These are phyloP conservation scores for Allacma fusca DNA, from an alignment of 2,888 invertebrate genomes.

Conservation along the genomic window DNA sequence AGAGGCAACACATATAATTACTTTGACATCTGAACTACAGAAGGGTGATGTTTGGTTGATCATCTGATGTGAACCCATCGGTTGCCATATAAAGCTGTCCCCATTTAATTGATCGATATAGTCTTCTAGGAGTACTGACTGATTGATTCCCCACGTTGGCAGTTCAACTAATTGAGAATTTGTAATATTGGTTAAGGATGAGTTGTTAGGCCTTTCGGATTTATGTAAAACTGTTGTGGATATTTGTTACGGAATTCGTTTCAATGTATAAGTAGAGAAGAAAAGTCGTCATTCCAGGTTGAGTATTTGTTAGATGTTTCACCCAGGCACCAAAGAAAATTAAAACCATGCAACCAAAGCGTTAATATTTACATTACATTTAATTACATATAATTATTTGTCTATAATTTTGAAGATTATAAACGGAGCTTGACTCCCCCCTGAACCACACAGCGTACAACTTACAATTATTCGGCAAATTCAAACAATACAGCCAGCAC, in stretches of 20 bases:
- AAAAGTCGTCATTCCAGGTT: neutral
- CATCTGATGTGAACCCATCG: conserved; percentile 33
- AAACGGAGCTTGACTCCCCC: too few relatives aligned
- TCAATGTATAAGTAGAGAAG: neutral
- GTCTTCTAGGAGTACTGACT: conserved; percentile 56
- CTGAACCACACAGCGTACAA: too few relatives aligned
- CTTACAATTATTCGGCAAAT: too few relatives aligned
- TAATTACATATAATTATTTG: too few relatives aligned
- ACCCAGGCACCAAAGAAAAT: conserved; percentile 8
- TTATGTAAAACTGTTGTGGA: too few relatives aligned
- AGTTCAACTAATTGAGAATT: conserved; percentile 54
- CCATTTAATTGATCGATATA: conserved; percentile 56
- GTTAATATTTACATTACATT: neutral
- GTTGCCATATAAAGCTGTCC: conserved; percentile 55
- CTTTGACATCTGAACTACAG: conserved; percentile 55
- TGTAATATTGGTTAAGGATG: conserved; percentile 1
- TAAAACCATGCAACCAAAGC: conserved; percentile 12
- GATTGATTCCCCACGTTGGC: conserved; percentile 58
- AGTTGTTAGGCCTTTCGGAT: neutral
- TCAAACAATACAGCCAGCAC: too few relatives aligned
- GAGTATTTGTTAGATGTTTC: conserved; percentile 1
- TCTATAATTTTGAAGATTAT: too few relatives aligned
- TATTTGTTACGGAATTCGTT: too few relatives aligned
- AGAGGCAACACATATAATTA: conserved; percentile 57
- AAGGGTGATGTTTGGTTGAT: conserved; percentile 46